These are phyloP conservation scores for Dicrurus megarhynchus DNA, from an alignment of 2,113 vertebrate genomes.

Conservation along the genomic window DNA sequence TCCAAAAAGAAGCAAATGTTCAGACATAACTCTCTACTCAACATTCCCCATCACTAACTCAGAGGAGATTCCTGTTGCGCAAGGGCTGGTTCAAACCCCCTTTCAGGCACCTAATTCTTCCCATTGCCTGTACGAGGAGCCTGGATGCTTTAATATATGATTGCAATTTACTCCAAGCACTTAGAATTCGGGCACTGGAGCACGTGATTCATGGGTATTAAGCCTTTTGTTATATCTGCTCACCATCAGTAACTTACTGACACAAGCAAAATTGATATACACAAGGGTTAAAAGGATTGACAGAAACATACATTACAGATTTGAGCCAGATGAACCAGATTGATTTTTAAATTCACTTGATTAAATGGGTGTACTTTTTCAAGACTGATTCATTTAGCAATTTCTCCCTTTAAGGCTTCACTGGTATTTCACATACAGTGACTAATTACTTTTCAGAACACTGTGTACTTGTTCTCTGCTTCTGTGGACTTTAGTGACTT, in stretches of 20 bases:
- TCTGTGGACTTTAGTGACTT: slow-evolving; percentile 28
- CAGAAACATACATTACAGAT: slow-evolving; percentile 13
- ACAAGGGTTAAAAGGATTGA: slow-evolving; percentile 51
- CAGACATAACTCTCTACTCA: neutral
- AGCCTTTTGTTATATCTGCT: neutral
- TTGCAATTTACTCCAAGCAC: neutral
- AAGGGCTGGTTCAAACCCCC: neutral
- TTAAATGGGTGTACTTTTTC: slow-evolving; percentile 52
- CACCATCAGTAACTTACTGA: neutral
- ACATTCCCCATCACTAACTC: neutral
- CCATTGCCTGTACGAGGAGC: neutral
- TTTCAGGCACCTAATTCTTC: neutral
- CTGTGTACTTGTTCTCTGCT: slow-evolving; percentile 42
- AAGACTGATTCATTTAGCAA: slow-evolving; percentile 54
- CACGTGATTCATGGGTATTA: neutral
- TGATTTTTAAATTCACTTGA: slow-evolving; percentile 65
- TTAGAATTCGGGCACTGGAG: neutral
- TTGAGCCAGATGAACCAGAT: slow-evolving; percentile 22
- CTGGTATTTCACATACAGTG: slow-evolving; percentile 47
- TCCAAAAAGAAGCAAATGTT: neutral
- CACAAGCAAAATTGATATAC: slow-evolving; percentile 20
- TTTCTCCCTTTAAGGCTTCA: slow-evolving; percentile 46
- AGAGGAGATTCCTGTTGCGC: neutral
- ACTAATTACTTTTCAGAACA: slow-evolving; percentile 65
- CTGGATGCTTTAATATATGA: neutral